Evolutionary conservation across 2,797 vertebrate genomes (phyloP).

Genomic region (Yasuhikotakia modesta): DNA sequence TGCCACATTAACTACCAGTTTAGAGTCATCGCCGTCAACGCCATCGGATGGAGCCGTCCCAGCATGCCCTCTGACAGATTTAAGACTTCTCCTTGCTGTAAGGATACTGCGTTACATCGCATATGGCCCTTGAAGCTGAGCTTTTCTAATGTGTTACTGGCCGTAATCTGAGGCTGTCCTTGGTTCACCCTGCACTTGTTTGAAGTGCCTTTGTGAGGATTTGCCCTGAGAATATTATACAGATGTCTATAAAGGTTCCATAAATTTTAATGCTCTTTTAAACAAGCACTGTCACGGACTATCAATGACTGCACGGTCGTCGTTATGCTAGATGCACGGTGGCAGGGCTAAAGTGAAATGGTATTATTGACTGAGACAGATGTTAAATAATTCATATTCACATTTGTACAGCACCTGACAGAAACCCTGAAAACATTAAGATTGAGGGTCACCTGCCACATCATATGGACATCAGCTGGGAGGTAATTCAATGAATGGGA

Average conservation of each 20-base stretch:
- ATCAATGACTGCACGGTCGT: constrained; percentile 26
- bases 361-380: constrained; percentile 34
- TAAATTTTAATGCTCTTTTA: constrained; percentile 39
- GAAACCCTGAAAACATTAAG: constrained; percentile 87
- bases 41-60: constrained; percentile 83
- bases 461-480: constrained; percentile 94
- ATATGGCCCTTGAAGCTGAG: constrained; percentile 25
- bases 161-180: constrained; percentile 13
- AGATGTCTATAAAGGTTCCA: constrained; percentile 41
- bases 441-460: constrained; percentile 86
- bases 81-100: constrained; percentile 86
- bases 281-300: background rate
- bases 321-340: constrained; percentile 25
- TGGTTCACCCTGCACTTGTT: constrained; percentile 34
- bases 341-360: constrained; percentile 32
- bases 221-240: constrained; percentile 44
- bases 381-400: constrained; percentile 44
- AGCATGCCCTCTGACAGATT: constrained; percentile 82
- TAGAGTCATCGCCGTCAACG: constrained; percentile 84
- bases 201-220: constrained; percentile 41
- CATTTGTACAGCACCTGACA: constrained; percentile 85
- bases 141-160: background rate
- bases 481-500: constrained; percentile 74
- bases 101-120: constrained; percentile 21
- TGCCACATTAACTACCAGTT: constrained; percentile 89